Evolutionary conservation across 2,888 invertebrate genomes (phyloP).

Genomic region (Acronicta psi): DNA sequence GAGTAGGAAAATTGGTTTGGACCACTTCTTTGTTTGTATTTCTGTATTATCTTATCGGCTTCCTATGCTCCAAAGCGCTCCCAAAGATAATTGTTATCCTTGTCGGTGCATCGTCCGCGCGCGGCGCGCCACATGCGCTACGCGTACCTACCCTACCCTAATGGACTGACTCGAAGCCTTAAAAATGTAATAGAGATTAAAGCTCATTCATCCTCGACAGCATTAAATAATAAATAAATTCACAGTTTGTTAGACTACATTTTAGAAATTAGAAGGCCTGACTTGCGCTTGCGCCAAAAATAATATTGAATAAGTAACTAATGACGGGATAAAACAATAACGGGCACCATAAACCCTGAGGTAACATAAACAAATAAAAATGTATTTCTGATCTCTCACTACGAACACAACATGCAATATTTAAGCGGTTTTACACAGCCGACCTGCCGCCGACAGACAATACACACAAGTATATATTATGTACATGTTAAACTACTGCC

Average conservation of each 20-base stretch:
- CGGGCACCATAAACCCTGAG: slow-evolving; percentile 74
- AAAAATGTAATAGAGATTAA: slow-evolving; percentile 71
- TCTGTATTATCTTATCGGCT: slow-evolving; percentile 66
- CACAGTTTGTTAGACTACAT: slow-evolving; percentile 58
- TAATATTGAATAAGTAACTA: slow-evolving; percentile 71
- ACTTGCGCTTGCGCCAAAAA: slow-evolving; percentile 72
- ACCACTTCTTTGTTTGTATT: slow-evolving; percentile 47
- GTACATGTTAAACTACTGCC: slow-evolving; percentile 84
- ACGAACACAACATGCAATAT: slow-evolving; percentile 84
- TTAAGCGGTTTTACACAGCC: slow-evolving; percentile 77
- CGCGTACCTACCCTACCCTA: slow-evolving; percentile 59
- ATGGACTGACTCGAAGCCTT: slow-evolving; percentile 73
- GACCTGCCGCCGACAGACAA: slow-evolving; percentile 78
- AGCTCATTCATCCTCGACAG: slow-evolving; percentile 66
- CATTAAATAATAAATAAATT: slow-evolving; percentile 62
- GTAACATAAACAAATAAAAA: slow-evolving; percentile 87
- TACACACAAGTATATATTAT: slow-evolving; percentile 75
- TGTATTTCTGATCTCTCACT: slow-evolving; percentile 77
- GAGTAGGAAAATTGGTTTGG: slow-evolving; percentile 43
- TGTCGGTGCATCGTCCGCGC: slow-evolving; percentile 16
- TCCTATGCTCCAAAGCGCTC: slow-evolving; percentile 64
- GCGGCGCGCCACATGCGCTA: slow-evolving; percentile 24
- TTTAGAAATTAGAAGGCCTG: slow-evolving; percentile 72
- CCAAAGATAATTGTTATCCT: slow-evolving; percentile 57
- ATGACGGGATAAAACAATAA: slow-evolving; percentile 76